Evolutionary conservation across 2,113 vertebrate species (phyloP).

Genomic region (Cnemophilus loriae): DNA sequence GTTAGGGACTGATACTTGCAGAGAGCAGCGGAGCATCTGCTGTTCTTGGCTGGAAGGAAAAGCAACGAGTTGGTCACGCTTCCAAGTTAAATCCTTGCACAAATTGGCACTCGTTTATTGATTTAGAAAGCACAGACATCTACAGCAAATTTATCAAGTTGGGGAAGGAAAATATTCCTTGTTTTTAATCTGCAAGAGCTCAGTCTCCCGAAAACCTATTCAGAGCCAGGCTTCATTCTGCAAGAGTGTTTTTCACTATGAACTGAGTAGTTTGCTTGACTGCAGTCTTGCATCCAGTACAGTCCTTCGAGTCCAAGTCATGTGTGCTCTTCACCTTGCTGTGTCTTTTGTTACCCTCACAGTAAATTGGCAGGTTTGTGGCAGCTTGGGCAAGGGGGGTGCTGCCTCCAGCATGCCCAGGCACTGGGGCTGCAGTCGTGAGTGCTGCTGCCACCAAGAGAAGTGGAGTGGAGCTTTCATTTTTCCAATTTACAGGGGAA

Average conservation of each 20-base stretch:
- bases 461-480: not conserved
- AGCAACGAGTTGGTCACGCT: not conserved
- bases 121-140: not conserved
- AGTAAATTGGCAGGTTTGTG: accelerated
- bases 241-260: not conserved
- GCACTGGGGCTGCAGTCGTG: not conserved
- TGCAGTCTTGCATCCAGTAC: not conserved
- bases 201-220: not conserved
- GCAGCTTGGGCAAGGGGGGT: not conserved
- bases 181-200: not conserved
- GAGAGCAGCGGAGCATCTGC: not conserved
- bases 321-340: not conserved
- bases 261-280: not conserved
- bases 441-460: not conserved
- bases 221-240: not conserved
- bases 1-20: not conserved
- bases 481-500: not conserved
- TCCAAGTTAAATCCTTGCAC: not conserved
- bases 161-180: not conserved
- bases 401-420: not conserved
- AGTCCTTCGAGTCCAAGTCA: not conserved
- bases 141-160: not conserved
- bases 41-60: slow-evolving; percentile 1
- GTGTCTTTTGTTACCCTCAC: accelerated
- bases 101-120: not conserved